Conservation (phyloP, 2,888 invertebrate genomes). For the Andrena bicolor region DNA sequence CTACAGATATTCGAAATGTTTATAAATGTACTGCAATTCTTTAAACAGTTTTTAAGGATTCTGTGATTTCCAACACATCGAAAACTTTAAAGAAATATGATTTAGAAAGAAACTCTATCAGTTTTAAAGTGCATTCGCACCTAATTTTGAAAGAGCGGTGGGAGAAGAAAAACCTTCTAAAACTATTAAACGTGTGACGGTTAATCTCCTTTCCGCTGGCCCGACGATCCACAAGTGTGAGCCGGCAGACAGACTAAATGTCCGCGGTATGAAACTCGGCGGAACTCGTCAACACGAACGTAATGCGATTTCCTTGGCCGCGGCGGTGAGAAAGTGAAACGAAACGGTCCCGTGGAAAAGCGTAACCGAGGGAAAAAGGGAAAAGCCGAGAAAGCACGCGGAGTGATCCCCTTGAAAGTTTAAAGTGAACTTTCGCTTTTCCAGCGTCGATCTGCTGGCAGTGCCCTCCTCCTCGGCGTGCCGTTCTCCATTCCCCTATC, state of each 20-base stretch:
- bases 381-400: slow-evolving; percentile 11
- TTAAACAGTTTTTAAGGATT: no score
- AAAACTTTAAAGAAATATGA: no score
- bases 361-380: background rate
- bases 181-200: background rate
- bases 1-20: no score
- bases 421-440: slow-evolving; percentile 83
- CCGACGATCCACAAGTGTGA: slow-evolving; percentile 7
- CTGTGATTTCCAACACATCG: no score
- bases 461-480: slow-evolving; percentile 44
- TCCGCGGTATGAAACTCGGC: slow-evolving; percentile 22
- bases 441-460: slow-evolving; percentile 60
- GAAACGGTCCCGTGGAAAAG: background rate
- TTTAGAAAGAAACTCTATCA: no score
- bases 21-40: no score
- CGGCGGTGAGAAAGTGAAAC: background rate
- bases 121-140: no score
- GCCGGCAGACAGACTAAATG: slow-evolving; percentile 13
- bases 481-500: slow-evolving; percentile 71
- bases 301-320: slow-evolving; percentile 45
- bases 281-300: slow-evolving; percentile 31
- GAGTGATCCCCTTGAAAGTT: slow-evolving; percentile 80
- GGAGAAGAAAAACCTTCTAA: background rate
- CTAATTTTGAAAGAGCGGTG: background rate
- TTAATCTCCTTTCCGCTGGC: slow-evolving; percentile 23